Conservation (phyloP, 2,113 vertebrate genomes). For the Neotoma lepida region DNA sequence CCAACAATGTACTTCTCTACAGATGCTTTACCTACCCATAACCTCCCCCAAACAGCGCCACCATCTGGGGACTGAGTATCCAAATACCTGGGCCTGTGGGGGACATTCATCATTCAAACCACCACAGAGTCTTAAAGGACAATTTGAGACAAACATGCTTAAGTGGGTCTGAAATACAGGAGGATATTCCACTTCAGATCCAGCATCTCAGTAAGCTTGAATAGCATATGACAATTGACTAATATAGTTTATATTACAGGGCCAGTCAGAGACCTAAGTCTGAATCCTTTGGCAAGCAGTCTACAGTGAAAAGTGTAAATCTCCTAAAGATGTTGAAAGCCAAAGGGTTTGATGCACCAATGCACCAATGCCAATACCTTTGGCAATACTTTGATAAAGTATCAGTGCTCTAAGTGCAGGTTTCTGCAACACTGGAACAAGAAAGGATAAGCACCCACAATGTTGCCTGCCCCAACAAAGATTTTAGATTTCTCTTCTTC, state of each 20-base stretch:
- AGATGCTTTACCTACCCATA: neutral
- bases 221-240: neutral
- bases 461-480: neutral
- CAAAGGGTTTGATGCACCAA: too few species aligned
- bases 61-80: neutral
- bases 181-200: neutral
- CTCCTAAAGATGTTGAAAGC: slow-evolving; percentile 6
- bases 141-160: neutral
- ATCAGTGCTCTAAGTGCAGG: neutral
- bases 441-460: neutral
- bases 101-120: neutral
- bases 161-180: neutral
- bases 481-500: neutral
- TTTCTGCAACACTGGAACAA: neutral
- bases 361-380: slow-evolving; percentile 17
- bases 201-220: neutral
- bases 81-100: neutral
- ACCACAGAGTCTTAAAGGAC: neutral
- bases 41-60: neutral
- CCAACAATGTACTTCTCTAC: neutral
- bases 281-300: slow-evolving; percentile 17
- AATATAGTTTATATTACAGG: neutral
- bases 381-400: neutral
- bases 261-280: neutral
- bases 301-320: slow-evolving; percentile 30